Evolutionary conservation across 2,888 invertebrate species (phyloP).

Genomic region (Hetaerina titia): DNA sequence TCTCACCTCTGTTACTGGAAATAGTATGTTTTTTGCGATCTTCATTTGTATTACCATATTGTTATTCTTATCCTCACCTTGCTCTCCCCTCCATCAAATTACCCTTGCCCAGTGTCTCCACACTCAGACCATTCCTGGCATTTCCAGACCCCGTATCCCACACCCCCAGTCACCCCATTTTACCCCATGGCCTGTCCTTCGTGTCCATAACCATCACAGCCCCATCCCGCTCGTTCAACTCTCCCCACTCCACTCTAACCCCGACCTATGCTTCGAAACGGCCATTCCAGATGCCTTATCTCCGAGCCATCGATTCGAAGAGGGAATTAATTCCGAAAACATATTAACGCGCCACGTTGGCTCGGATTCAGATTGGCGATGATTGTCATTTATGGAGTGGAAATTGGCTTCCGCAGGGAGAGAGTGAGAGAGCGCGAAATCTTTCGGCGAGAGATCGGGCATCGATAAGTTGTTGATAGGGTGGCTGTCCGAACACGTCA

Average conservation of each 20-base stretch:
- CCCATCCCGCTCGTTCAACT: not conserved
- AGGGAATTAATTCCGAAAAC: conserved; percentile 44
- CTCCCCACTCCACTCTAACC: not conserved
- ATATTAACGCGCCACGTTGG: not conserved
- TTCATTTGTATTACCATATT: not conserved
- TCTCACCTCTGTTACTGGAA: not conserved
- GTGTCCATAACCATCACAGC: not conserved
- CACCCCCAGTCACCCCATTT: not conserved
- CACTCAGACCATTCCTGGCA: no score
- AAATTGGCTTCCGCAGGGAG: conserved; percentile 26
- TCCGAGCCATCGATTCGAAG: not conserved
- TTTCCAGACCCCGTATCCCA: not conserved
- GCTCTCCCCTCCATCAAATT: no score
- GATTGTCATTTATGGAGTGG: conserved; percentile 49
- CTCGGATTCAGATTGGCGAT: conserved; percentile 21
- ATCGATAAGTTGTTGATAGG: not conserved
- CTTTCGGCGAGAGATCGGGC: not conserved
- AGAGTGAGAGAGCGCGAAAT: not conserved
- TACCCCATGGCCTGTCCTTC: not conserved
- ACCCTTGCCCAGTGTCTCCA: no score
- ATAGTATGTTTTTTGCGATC: not conserved
- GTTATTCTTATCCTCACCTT: not conserved
- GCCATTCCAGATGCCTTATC: conserved; percentile 22
- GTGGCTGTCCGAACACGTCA: not conserved
- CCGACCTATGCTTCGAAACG: not conserved